Evolutionary conservation across 2,797 vertebrate species (phyloP), one percentile per base, ranked within the genome.

Genomic region (Loris lydekkerianus): DNA sequence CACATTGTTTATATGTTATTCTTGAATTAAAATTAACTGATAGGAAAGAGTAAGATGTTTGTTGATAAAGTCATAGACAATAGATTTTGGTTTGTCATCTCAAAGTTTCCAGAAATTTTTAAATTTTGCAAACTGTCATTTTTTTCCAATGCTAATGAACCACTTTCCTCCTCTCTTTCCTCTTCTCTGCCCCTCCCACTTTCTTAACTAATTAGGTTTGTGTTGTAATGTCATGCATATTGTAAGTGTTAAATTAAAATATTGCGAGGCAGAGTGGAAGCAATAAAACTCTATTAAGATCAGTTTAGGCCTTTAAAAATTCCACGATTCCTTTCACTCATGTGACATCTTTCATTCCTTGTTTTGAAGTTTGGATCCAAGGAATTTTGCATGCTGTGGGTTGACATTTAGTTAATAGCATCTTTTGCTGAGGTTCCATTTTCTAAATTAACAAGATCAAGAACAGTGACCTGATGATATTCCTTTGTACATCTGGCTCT

Each of bases 401-500:
- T 65, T 97, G 97, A 97, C 93, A 95, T 97, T 97, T 96, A 95
- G 93, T 97, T 97, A 97, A 97, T 80, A 96, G 90, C 91, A 95
- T 97, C 92, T 97, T 98, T 94, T 91, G 86, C 96, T 81, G 34
- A 96, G 53, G 87, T 96, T 95, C 96, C 92, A 96, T 95, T 96
- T 97, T 97, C 97, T 97, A 96, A 97, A 96, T 97, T 98, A 97
- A 97, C 94, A 85, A 96, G 97, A 97, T 97, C 96, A 98, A 96
- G 95, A 97, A 98, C 89, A 95, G 84, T 96, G 97, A 94, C 96
- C 95, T 97, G 96, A 97, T 96, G 93, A 96, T 97, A 96, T 95
- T 96, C 95, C 91, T 96, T 96, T 92, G 85, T 93, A 93, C 87
- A 80, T 83, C 77, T 97, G 97, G 95, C 95, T 97, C 91, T 96